These are phyloP conservation scores for Speoplatyrhinus poulsoni DNA, from an alignment of 2,113 vertebrate genomes.

Conservation along the genomic window DNA sequence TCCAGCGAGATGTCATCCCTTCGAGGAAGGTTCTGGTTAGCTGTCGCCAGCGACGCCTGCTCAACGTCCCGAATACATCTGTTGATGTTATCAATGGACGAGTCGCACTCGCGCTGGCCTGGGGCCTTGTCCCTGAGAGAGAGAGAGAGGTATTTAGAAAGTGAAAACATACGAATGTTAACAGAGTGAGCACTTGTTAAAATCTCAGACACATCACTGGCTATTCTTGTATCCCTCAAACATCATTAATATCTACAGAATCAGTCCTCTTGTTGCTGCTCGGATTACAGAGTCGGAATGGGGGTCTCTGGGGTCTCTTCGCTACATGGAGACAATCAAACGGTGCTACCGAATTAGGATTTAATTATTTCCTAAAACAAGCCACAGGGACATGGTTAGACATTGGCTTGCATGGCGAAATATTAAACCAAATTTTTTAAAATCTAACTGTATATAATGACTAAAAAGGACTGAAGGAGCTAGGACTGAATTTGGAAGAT, in stretches of 20 bases:
- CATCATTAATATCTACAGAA: slow-evolving; percentile 6
- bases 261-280: slow-evolving; percentile 29
- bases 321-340: slow-evolving; percentile 33
- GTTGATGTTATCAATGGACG: slow-evolving; percentile 96
- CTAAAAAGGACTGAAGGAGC: slow-evolving; percentile 13
- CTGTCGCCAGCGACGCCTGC: slow-evolving; percentile 91
- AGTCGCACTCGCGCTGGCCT: slow-evolving; percentile 95
- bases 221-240: slow-evolving; percentile 4
- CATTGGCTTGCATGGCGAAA: slow-evolving; percentile 27
- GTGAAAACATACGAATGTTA: slow-evolving; percentile 5
- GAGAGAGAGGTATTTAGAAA: slow-evolving; percentile 8
- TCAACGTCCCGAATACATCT: slow-evolving; percentile 95
- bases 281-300: slow-evolving; percentile 33
- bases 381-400: slow-evolving; percentile 35
- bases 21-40: slow-evolving; percentile 91
- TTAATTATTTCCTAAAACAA: slow-evolving; percentile 19
- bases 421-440: slow-evolving; percentile 3
- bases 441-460: slow-evolving; percentile 14
- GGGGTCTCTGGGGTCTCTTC: slow-evolving; percentile 22
- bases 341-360: slow-evolving; percentile 49
- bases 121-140: slow-evolving; percentile 92
- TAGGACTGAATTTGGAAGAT: slow-evolving; percentile 8
- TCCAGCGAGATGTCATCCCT: slow-evolving; percentile 97
- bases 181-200: slow-evolving; percentile 29
- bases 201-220: slow-evolving; percentile 6